A percentile compares a stretch with the other conserved stretches of the same genome.
Evolutionary conservation across 2,888 invertebrate genomes (phyloP).

Genomic region (Metalampra italica): DNA sequence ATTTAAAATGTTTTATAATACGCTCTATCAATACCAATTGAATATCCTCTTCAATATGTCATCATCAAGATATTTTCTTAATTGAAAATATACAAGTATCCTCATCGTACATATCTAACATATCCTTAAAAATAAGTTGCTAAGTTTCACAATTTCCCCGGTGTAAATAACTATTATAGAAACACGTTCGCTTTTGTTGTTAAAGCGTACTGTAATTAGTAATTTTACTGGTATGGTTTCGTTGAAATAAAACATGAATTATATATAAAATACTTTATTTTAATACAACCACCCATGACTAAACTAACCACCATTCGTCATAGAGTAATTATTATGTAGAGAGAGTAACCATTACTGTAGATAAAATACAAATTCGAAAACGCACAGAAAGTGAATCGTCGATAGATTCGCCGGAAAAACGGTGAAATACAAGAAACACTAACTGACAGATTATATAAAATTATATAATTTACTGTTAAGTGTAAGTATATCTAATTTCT

Average conservation of each 20-base stretch:
- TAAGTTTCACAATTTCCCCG: slow-evolving; percentile 26
- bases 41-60: not conserved
- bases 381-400: no score
- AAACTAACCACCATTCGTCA: no score
- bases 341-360: no score
- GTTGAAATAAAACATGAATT: slow-evolving; percentile 54
- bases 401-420: no score
- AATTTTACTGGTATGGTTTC: slow-evolving; percentile 43
- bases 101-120: no score
- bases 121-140: slow-evolving; percentile 24
- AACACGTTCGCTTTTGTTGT: slow-evolving; percentile 51
- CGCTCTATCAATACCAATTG: not conserved
- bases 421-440: no score
- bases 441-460: no score
- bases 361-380: no score
- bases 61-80: not conserved
- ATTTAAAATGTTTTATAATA: not conserved
- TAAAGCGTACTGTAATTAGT: slow-evolving; percentile 49
- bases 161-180: slow-evolving; percentile 41
- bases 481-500: no score
- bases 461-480: no score
- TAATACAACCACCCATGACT: not conserved
- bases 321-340: no score
- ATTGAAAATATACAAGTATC: not conserved
- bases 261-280: slow-evolving; percentile 34